Evolutionary conservation across 2,797 vertebrate species (phyloP), one percentile per base, ranked within the genome.

Genomic region (Benthosema pterotum): DNA sequence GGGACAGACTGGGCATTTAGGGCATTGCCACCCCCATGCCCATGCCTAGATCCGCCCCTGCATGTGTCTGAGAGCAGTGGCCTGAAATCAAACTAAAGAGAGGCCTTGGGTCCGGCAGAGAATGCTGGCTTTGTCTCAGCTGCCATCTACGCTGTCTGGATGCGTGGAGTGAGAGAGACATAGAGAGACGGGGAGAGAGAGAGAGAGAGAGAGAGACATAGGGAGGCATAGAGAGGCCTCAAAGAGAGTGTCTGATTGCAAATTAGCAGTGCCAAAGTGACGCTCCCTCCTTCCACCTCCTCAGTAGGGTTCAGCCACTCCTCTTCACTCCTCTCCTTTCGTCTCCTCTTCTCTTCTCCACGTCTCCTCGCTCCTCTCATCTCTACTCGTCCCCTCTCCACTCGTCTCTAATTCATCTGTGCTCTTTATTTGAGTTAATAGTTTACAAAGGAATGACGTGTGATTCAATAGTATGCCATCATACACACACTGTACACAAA

Each of bases 71-170:
- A 86, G 86, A 89, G 87, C 86, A 82, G 71, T 89, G 88, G 89
- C 85, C 89, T 88, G 85, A 90, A 90, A 88, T 93, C 78, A 89
- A 88, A 90, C 80, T 75, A 82, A n/a, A 86, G 85, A 91, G 82
- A 84, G 87, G 83, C 82, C 82, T 78, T 54, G 59, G 73, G 79
- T 58, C 43, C n/a, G 62, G 51, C 17, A 57, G 86, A 90, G 87
- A 92, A 92, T 89, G 79, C 85, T 69, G 75, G 88, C 90, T 91
- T 92, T 91, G 91, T 92, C 82, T 90, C 83, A 79, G 79, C 88
- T 89, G 88, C 90, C 87, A 89, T 91, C 87, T 82, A 88, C 76
- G 83, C 86, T 90, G 87, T 89, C 85, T 89, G 78, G 81, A 89
- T 88, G 88, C 84, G 60, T 80, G 82, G 84, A 69, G 61, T 66